A percentile compares a stretch with the other conserved stretches of the same genome.
Evolutionary conservation across 2,113 vertebrate genomes (phyloP).

Genomic region (Heliornis fulica): DNA sequence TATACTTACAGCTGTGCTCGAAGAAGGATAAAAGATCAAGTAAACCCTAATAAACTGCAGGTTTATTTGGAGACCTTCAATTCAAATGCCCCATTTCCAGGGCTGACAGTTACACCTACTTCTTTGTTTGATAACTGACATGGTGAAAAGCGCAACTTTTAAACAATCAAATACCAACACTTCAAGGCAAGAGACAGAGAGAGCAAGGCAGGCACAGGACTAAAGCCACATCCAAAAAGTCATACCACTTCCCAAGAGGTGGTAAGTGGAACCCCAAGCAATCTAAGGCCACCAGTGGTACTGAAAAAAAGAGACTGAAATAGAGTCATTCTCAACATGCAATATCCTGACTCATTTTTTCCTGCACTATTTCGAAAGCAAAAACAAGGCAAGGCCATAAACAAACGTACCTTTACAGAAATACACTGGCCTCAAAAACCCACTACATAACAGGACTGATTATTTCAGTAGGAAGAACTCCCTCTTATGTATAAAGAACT

Average conservation of each 20-base stretch:
- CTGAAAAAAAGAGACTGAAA: background rate
- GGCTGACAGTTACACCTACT: background rate
- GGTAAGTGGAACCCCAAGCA: background rate
- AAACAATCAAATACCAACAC: background rate
- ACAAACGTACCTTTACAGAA: background rate
- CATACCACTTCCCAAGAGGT: background rate
- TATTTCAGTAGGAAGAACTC: background rate
- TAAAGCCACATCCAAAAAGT: background rate
- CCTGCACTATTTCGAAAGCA: background rate
- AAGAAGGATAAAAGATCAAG: background rate
- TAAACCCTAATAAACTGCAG: background rate
- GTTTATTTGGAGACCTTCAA: accelerated
- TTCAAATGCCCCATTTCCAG: background rate
- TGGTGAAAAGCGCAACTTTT: background rate
- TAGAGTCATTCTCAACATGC: background rate
- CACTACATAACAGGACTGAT: background rate
- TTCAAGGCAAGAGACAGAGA: background rate
- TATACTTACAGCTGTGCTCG: background rate
- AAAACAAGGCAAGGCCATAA: background rate
- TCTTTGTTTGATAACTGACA: background rate
- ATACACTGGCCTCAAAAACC: background rate
- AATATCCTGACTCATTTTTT: background rate
- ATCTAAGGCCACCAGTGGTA: background rate
- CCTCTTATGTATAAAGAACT: background rate
- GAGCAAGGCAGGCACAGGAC: background rate